phyloP scores from a whole-genome alignment of 2,888 invertebrate species.

The Arrhopalites spinosus region DNA sequence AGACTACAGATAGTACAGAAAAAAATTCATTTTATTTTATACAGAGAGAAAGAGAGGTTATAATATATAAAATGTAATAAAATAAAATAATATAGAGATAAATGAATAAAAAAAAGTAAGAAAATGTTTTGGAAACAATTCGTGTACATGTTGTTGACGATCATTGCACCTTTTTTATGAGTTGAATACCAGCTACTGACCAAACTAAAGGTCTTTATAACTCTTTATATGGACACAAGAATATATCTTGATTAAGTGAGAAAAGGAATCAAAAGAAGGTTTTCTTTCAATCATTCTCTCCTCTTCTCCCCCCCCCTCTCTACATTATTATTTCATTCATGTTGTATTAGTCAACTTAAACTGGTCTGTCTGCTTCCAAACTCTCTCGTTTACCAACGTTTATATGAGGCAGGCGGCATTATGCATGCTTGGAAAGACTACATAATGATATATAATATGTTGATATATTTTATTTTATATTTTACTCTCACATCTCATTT shows the following conservation, averaged over 20 bases:
- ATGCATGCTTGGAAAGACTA: constrained; percentile 21
- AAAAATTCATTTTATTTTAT: too few relatives aligned
- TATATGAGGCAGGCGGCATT: not conserved
- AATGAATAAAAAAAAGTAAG: not conserved
- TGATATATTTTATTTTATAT: too few relatives aligned
- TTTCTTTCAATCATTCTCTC: constrained; percentile 23
- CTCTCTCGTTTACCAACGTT: not conserved
- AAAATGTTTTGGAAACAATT: constrained; percentile 28
- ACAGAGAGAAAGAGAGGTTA: not conserved
- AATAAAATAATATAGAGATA: constrained; percentile 6
- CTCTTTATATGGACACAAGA: constrained; percentile 28
- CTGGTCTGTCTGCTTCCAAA: not conserved
- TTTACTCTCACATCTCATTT: too few relatives aligned
- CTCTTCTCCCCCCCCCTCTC: not conserved
- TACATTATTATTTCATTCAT: constrained; percentile 2
- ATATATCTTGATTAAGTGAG: constrained; percentile 18
- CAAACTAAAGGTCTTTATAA: constrained; percentile 11
- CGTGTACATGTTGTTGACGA: constrained; percentile 2
- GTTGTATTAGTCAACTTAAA: constrained; percentile 2
- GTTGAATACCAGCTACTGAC: not conserved
- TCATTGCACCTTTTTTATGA: constrained; percentile 22
- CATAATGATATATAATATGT: not conserved
- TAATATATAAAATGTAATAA: not conserved
- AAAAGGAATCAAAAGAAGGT: constrained; percentile 19
- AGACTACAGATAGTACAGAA: too few relatives aligned